Percentiles rank a stretch among this genome's conserved stretches.
phyloP scores from a whole-genome alignment of 2,888 invertebrate species.

The Didymodactylos carnosus region DNA sequence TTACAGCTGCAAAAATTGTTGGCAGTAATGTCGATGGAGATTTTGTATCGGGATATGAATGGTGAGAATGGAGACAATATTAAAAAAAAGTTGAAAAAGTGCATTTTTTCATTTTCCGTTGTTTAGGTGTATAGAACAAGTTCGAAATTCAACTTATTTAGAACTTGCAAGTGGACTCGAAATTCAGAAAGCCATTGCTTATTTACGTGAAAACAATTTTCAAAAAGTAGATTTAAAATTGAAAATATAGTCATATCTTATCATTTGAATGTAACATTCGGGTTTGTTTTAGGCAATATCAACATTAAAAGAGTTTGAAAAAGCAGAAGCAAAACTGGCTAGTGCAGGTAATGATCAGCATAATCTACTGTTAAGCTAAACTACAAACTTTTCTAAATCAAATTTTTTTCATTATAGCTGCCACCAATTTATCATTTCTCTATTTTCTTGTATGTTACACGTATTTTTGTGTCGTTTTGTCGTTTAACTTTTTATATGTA shows the following conservation, averaged over 20 bases:
- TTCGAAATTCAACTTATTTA: conserved; percentile 67
- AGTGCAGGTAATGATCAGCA: too few relatives aligned
- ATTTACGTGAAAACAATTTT: conserved; percentile 58
- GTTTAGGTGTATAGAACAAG: conserved; percentile 75
- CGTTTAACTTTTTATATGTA: not conserved
- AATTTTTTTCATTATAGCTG: conserved; percentile 39
- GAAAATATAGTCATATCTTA: not conserved
- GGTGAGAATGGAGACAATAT: too few relatives aligned
- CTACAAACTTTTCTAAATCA: not conserved
- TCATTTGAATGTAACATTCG: not conserved
- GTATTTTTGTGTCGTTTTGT: not conserved
- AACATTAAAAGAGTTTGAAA: conserved; percentile 62
- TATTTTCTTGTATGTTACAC: conserved; percentile 48
- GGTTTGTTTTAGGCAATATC: conserved; percentile 46
- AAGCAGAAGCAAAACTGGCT: conserved; percentile 58
- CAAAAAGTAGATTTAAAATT: conserved; percentile 22
- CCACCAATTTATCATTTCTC: conserved; percentile 65
- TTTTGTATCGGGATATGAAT: conserved; percentile 39
- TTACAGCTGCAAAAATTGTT: conserved; percentile 68
- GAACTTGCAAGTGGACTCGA: conserved; percentile 66
- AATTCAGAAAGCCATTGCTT: conserved; percentile 69
- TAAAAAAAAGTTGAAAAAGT: too few relatives aligned
- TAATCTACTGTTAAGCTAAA: not conserved
- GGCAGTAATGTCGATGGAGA: conserved; percentile 55
- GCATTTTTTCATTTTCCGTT: too few relatives aligned